Conservation (phyloP, 1,140 invertebrate species). For the Chironomus striatipennis region DNA sequence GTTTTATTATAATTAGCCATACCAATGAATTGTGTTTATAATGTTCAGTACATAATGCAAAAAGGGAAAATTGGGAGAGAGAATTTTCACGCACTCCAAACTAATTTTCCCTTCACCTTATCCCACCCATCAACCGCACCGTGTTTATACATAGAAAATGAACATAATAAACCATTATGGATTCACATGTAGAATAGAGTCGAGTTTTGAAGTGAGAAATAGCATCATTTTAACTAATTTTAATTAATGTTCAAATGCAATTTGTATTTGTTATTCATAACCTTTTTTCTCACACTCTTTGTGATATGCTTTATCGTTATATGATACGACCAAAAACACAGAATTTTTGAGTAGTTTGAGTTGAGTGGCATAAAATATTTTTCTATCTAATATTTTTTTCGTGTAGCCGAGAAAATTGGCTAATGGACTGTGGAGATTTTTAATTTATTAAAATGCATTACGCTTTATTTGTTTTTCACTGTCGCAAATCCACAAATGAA, state of each 20-base stretch:
- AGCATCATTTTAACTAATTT: constrained; percentile 23
- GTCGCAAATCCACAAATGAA: not conserved
- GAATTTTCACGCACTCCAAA: not conserved
- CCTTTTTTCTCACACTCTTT: not conserved
- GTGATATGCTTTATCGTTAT: not conserved
- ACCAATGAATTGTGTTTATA: too few species aligned
- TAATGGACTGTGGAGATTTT: constrained; percentile 8
- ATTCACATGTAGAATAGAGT: not conserved
- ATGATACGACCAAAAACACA: too few species aligned
- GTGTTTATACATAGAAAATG: not conserved
- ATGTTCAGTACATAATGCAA: too few species aligned
- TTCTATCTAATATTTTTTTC: too few species aligned
- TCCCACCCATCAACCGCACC: not conserved
- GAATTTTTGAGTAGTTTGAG: too few species aligned
- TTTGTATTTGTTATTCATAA: constrained; percentile 23
- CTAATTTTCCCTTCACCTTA: not conserved
- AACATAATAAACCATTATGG: not conserved
- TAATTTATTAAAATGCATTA: constrained; percentile 15
- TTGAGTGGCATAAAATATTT: too few species aligned
- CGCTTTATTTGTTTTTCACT: not conserved
- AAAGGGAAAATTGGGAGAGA: too few species aligned
- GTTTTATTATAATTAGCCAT: constrained; percentile 20
- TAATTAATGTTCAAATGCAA: constrained; percentile 23
- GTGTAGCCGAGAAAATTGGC: not conserved
- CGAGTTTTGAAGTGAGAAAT: not conserved